Evolutionary conservation across 2,888 invertebrate genomes (phyloP).

Genomic region (Diplolepis rosae): DNA sequence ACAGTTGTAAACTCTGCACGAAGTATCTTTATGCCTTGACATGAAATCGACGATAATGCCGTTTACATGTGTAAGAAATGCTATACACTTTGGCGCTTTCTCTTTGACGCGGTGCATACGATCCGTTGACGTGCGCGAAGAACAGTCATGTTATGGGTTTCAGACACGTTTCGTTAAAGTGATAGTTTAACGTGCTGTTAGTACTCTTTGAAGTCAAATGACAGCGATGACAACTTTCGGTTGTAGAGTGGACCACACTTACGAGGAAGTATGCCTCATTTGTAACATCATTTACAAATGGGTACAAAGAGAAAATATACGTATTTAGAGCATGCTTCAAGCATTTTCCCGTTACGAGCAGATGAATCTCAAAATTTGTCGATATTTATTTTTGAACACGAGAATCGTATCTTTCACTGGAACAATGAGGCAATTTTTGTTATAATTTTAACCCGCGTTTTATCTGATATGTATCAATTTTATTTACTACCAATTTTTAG

Average conservation of each 20-base stretch:
- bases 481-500: too few relatives aligned
- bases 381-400: too few relatives aligned
- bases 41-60: conserved; percentile 15
- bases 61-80: conserved; percentile 20
- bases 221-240: conserved; percentile 44
- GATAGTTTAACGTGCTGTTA: conserved; percentile 47
- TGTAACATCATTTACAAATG: conserved; percentile 22
- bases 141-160: conserved; percentile 27
- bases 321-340: background rate
- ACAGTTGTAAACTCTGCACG: conserved; percentile 1
- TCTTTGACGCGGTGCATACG: conserved; percentile 22
- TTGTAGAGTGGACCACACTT: conserved; percentile 36
- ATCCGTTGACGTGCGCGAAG: conserved; percentile 23
- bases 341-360: conserved; percentile 4
- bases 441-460: too few relatives aligned
- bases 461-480: too few relatives aligned
- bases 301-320: conserved; percentile 13
- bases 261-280: conserved; percentile 28
- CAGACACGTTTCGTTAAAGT: conserved; percentile 35
- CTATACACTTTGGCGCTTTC: conserved; percentile 14
- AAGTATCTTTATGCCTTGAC: conserved; percentile 22
- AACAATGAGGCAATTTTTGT: too few relatives aligned
- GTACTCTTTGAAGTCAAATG: conserved; percentile 43
- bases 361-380: background rate
- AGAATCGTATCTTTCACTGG: too few relatives aligned